Conservation (phyloP, 2,797 vertebrate species). For the Silurus aristotelis region DNA sequence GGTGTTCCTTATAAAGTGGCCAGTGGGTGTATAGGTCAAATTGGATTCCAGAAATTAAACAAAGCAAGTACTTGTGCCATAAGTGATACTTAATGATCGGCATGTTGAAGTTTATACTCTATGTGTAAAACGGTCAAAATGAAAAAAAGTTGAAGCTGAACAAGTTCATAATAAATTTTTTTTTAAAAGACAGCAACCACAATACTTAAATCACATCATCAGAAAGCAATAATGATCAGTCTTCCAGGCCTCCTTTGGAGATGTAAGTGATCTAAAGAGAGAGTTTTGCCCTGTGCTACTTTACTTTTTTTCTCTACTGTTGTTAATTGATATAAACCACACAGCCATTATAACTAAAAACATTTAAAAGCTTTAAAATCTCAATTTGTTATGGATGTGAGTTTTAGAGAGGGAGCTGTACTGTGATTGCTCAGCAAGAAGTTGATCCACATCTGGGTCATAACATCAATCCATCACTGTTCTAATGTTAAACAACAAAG, state of each 20-base stretch:
- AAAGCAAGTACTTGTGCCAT: neutral
- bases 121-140: neutral
- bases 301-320: slow-evolving; percentile 5
- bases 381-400: slow-evolving; percentile 35
- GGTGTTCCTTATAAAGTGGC: neutral
- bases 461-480: slow-evolving; percentile 14
- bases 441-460: neutral
- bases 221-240: slow-evolving; percentile 26
- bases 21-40: neutral
- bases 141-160: slow-evolving; percentile 1
- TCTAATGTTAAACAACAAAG: slow-evolving; percentile 4
- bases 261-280: slow-evolving; percentile 38
- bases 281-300: slow-evolving; percentile 19
- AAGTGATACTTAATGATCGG: neutral
- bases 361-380: slow-evolving; percentile 52
- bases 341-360: slow-evolving; percentile 34
- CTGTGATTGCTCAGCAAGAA: neutral
- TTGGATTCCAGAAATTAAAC: neutral
- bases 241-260: slow-evolving; percentile 33
- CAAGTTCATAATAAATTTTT: too few relatives aligned
- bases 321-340: slow-evolving; percentile 44
- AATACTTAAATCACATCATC: slow-evolving; percentile 24
- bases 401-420: slow-evolving; percentile 1
- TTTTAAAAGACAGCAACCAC: too few relatives aligned
- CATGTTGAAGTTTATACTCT: neutral